Percentiles rank a stretch among this genome's conserved stretches.
Conservation (phyloP, 64 coral and sea anemone species). For the Acropora tenuis region DNA sequence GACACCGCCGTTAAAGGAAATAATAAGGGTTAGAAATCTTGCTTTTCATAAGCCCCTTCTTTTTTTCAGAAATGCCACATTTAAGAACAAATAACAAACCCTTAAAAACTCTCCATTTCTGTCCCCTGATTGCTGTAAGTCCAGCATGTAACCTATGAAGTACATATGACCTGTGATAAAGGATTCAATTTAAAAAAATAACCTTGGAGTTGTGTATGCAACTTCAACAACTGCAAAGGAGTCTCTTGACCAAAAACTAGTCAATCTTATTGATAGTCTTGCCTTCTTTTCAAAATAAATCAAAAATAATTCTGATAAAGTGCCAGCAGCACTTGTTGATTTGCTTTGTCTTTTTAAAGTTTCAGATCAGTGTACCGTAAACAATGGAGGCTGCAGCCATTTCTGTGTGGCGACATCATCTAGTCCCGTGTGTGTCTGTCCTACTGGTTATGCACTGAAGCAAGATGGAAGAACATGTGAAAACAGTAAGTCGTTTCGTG, state of each 20-base stretch:
- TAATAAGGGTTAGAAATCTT: not conserved
- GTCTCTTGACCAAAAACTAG: not conserved
- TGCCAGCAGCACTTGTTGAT: not conserved
- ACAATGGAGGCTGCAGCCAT: slow-evolving; percentile 78
- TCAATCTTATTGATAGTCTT: not conserved
- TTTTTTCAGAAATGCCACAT: not conserved
- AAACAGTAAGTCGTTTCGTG: not conserved
- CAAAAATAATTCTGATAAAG: not conserved
- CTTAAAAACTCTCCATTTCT: not conserved
- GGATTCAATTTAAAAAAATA: not conserved
- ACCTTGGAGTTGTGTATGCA: not conserved
- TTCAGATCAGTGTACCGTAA: not conserved
- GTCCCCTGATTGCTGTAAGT: not conserved
- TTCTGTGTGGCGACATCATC: slow-evolving; percentile 64
- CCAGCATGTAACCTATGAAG: not conserved
- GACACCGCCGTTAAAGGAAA: not conserved
- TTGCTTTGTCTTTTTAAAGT: not conserved
- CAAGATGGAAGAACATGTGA: slow-evolving; percentile 43
- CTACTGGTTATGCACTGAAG: slow-evolving; percentile 46
- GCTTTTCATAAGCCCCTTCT: not conserved
- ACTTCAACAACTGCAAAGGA: not conserved
- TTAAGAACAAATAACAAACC: not conserved
- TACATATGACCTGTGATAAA: not conserved
- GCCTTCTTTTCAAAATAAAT: not conserved
- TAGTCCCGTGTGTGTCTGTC: slow-evolving; percentile 57